A percentile compares a stretch with the other conserved stretches of the same genome.
phyloP scores from a whole-genome alignment of 2,797 vertebrate species.

The Garrulus glandarius region DNA sequence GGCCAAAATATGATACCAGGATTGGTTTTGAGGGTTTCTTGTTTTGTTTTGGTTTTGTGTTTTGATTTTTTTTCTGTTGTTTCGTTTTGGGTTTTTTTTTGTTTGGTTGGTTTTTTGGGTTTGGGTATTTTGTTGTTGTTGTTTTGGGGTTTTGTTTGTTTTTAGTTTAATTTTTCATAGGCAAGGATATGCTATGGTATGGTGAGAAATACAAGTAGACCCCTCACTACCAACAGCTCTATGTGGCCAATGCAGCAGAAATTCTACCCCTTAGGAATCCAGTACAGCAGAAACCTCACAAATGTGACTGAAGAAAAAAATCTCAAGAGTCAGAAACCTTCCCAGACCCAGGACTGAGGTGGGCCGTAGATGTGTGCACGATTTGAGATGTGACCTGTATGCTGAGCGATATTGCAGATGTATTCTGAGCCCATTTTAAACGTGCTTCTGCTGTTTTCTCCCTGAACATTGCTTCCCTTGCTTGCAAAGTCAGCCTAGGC shows the following conservation, averaged over 20 bases:
- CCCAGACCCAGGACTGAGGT: background rate
- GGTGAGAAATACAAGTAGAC: background rate
- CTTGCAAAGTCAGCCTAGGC: background rate
- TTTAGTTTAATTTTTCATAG: background rate
- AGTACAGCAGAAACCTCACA: background rate
- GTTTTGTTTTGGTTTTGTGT: background rate
- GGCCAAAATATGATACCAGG: background rate
- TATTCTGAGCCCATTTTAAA: background rate
- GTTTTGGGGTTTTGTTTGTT: background rate
- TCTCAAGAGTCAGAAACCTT: background rate
- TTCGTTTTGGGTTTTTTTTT: background rate
- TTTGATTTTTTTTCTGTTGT: background rate
- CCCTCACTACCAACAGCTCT: background rate
- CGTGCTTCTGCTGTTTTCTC: background rate
- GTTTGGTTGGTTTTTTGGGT: no score
- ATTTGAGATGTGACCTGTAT: accelerated
- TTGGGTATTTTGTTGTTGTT: no score
- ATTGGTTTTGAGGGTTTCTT: background rate
- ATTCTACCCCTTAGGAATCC: background rate
- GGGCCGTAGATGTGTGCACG: accelerated
- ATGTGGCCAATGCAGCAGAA: background rate
- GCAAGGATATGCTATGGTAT: background rate
- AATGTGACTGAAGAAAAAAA: background rate
- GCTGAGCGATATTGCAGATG: accelerated
- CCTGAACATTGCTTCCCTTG: accelerated